phyloP scores from a whole-genome alignment of 2,888 invertebrate genomes.

The Eupithecia insigniata region DNA sequence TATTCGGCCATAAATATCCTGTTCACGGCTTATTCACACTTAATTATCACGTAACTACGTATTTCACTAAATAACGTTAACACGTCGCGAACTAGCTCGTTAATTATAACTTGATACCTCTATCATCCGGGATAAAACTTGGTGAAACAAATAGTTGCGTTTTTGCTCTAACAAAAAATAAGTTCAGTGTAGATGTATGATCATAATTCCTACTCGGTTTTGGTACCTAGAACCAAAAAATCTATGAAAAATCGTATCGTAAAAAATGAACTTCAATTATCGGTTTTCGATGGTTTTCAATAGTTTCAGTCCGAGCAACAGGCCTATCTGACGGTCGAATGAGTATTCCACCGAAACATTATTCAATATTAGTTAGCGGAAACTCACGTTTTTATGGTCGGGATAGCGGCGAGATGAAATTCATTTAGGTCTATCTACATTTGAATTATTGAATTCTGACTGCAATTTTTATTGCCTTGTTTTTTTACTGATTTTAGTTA shows the following conservation, averaged over 20 bases:
- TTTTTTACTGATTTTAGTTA: not conserved
- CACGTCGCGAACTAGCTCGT: slow-evolving; percentile 17
- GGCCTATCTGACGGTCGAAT: slow-evolving; percentile 28
- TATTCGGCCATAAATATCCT: slow-evolving; percentile 14
- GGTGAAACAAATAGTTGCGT: not conserved
- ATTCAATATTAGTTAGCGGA: slow-evolving; percentile 31
- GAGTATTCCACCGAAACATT: slow-evolving; percentile 27
- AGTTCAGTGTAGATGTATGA: not conserved
- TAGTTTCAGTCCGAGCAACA: slow-evolving; percentile 29
- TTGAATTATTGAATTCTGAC: not conserved
- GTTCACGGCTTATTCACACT: slow-evolving; percentile 7
- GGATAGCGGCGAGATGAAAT: not conserved
- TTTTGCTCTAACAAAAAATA: not conserved
- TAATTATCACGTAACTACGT: slow-evolving; percentile 17
- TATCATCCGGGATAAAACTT: slow-evolving; percentile 29
- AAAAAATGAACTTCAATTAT: slow-evolving; percentile 37
- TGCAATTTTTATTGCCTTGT: not conserved
- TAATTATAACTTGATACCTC: slow-evolving; percentile 32
- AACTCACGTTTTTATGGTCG: slow-evolving; percentile 20
- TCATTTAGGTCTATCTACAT: not conserved
- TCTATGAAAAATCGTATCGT: slow-evolving; percentile 14
- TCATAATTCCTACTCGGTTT: not conserved
- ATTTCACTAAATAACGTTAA: slow-evolving; percentile 17
- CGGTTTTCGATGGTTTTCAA: slow-evolving; percentile 32
- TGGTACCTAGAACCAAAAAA: not conserved